Evolutionary conservation across 2,888 invertebrate genomes (phyloP).

Genomic region (Siphlonurus alternatus): DNA sequence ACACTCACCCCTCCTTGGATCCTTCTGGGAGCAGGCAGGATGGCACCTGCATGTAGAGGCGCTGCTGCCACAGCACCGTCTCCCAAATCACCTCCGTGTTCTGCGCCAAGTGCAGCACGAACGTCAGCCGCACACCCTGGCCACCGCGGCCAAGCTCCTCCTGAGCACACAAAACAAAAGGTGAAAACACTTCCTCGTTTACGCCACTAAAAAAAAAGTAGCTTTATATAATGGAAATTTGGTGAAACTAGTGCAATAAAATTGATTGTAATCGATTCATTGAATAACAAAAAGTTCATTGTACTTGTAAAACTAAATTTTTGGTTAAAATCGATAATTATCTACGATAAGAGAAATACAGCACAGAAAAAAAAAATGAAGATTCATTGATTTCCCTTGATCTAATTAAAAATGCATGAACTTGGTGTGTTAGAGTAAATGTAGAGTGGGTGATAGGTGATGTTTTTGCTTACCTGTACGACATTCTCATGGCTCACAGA

Average conservation of each 20-base stretch:
- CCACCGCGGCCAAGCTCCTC: not conserved
- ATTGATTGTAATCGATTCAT: too few relatives aligned
- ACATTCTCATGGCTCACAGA: slow-evolving; percentile 32
- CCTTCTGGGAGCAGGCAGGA: slow-evolving; percentile 72
- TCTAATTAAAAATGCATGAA: too few relatives aligned
- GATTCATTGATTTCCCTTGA: too few relatives aligned
- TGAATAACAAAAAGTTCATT: too few relatives aligned
- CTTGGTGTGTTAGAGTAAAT: too few relatives aligned
- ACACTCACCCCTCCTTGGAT: slow-evolving; percentile 89
- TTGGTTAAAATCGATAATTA: too few relatives aligned
- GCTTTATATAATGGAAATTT: too few relatives aligned
- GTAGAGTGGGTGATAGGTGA: too few relatives aligned
- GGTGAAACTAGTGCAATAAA: too few relatives aligned
- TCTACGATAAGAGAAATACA: too few relatives aligned
- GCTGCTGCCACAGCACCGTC: slow-evolving; percentile 57
- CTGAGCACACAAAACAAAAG: not conserved
- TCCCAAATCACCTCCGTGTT: slow-evolving; percentile 70
- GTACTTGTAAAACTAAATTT: too few relatives aligned
- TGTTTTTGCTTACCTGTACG: not conserved
- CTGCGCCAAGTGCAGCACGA: slow-evolving; percentile 62
- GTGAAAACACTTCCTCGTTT: not conserved
- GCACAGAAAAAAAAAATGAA: too few relatives aligned
- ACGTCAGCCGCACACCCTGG: slow-evolving; percentile 40
- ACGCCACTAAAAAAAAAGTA: not conserved
- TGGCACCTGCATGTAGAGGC: slow-evolving; percentile 80